Evolutionary conservation across 1,140 invertebrate species (phyloP), one percentile per base, ranked within the genome.

Genomic region (Daktulosphaira vitifoliae): DNA sequence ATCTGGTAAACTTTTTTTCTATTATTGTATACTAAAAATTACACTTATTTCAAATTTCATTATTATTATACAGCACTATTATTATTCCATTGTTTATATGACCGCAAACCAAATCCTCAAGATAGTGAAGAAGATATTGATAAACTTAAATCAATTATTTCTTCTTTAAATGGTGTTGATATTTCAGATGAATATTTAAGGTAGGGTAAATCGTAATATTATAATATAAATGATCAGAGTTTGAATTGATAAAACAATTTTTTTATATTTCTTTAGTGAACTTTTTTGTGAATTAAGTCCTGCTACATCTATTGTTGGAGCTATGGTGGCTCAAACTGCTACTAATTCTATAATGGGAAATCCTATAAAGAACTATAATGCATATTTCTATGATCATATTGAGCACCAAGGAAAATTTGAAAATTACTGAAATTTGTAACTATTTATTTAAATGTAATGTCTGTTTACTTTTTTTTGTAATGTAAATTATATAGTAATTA

Each of bases 31-130:
- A n/a, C 13, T 38, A 15, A 38, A 29, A 44, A 48, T 33, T 50
- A 18, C 15, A 50, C 11, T 4, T 16, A 38, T 48, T 37, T 5
- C 23, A 29, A 2, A 70, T 26, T 74, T 76, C 42, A 76, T 77
- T 71, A 59, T 71, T 70, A 65, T 38, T 70, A 9, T 6, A 33
- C 72, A 82, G 83, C 87, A 68, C 74, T 93, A 25, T 75, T 90
- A 50, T 80, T 85, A 69, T 94, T 93, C 72, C 79, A 85, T 65
- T 82, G 84, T 70, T 79, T 84, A 50, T 75, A 85, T 68, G 78
- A 81, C 3, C 79, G 85, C 23, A 81, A 87, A 75, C 89, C 89
- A 26, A 75, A 79, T 48, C 79, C 82, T 15, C 77, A 76, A 39
- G 79, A 79, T 49, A 77, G 84, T 62, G 79, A 81, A 65, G 75